Percentiles rank a stretch among this genome's conserved stretches.
Evolutionary conservation across 2,888 invertebrate genomes (phyloP).

Genomic region (Agrotis clavis): DNA sequence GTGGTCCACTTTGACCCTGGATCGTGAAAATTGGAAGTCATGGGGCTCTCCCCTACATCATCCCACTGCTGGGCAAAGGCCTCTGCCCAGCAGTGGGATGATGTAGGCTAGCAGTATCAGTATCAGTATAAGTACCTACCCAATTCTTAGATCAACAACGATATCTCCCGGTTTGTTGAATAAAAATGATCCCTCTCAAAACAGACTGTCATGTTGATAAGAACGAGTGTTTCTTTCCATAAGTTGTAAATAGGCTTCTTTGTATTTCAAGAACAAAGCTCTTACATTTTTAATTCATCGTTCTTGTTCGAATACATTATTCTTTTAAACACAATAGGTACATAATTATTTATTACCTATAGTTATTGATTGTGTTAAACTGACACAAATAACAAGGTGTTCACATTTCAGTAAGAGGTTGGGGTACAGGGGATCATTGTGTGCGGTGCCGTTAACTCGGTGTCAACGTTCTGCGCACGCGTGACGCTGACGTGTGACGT

Average conservation of each 20-base stretch:
- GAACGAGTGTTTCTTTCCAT: slow-evolving; percentile 3
- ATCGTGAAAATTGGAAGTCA: no score
- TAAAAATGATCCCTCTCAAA: slow-evolving; percentile 7
- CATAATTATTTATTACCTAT: slow-evolving; percentile 9
- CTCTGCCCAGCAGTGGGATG: no score
- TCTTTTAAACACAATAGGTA: background rate
- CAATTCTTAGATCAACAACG: slow-evolving; percentile 16
- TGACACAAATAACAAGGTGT: slow-evolving; percentile 53
- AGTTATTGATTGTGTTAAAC: slow-evolving; percentile 26
- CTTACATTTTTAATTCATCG: slow-evolving; percentile 3
- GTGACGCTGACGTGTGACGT: slow-evolving; percentile 68
- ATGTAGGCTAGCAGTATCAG: no score
- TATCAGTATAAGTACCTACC: slow-evolving; percentile 7
- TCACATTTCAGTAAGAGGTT: slow-evolving; percentile 57
- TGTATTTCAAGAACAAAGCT: slow-evolving; percentile 19
- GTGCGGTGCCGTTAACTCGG: slow-evolving; percentile 71
- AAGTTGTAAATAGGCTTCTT: slow-evolving; percentile 4
- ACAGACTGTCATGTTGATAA: slow-evolving; percentile 12
- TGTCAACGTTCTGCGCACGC: slow-evolving; percentile 68
- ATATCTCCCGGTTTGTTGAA: slow-evolving; percentile 1
- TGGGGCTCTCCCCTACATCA: no score
- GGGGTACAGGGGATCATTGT: slow-evolving; percentile 68
- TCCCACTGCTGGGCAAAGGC: no score
- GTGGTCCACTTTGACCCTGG: no score
- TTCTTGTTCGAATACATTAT: background rate